Evolutionary conservation across 2,797 vertebrate genomes (phyloP).

Genomic region (Micrastur ruficollis): DNA sequence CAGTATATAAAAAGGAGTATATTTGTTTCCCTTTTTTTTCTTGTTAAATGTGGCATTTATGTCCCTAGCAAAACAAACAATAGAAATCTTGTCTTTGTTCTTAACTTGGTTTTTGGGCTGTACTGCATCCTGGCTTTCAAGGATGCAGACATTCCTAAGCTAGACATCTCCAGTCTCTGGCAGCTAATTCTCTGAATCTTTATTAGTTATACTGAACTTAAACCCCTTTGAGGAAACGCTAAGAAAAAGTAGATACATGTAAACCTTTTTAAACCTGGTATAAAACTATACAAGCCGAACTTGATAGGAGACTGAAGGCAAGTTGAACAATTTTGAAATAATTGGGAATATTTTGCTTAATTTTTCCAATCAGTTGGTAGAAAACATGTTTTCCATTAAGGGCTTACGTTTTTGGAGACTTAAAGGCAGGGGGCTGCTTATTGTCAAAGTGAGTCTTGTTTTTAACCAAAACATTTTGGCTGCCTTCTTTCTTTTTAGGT

Average conservation of each 20-base stretch:
- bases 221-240: background rate
- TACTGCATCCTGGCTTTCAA: slow-evolving; percentile 8
- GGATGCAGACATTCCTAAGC: slow-evolving; percentile 51
- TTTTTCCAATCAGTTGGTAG: background rate
- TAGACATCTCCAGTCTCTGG: slow-evolving; percentile 39
- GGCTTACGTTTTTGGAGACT: background rate
- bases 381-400: background rate
- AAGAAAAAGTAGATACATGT: background rate
- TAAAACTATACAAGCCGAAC: background rate
- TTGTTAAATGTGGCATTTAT: background rate
- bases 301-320: background rate
- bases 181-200: background rate
- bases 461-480: background rate
- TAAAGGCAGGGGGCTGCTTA: background rate
- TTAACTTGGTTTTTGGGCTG: background rate
- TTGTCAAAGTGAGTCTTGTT: background rate
- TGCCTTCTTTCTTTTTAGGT: background rate
- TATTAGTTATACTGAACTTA: background rate
- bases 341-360: background rate
- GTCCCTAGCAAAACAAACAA: slow-evolving; percentile 11
- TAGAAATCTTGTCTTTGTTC: background rate
- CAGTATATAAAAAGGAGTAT: background rate
- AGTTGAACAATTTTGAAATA: background rate
- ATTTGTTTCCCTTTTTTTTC: background rate
- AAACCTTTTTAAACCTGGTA: background rate